A percentile compares a stretch with the other conserved stretches of the same genome.
Conservation (phyloP, 2,113 vertebrate genomes). For the Rhinichthys klamathensis region DNA sequence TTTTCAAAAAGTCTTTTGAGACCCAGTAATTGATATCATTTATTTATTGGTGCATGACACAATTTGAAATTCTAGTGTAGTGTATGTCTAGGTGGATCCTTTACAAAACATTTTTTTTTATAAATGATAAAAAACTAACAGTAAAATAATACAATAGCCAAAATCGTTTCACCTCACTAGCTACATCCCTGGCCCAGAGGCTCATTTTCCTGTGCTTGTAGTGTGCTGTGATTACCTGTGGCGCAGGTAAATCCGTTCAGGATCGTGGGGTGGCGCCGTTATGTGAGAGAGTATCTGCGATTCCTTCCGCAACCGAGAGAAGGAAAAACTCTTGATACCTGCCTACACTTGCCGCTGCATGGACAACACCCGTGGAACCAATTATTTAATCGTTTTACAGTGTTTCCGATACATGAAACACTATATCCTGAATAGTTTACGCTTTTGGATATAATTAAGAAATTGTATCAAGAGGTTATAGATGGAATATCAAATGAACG, state of each 20-base stretch:
- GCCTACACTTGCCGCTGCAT: constrained; percentile 69
- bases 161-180: not conserved
- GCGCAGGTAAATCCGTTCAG: constrained; percentile 29
- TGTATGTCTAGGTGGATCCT: not conserved
- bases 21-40: not conserved
- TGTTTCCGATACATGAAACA: not conserved
- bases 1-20: not conserved
- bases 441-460: not conserved
- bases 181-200: not conserved
- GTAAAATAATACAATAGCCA: not conserved
- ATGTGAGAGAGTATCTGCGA: constrained; percentile 62
- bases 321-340: constrained; percentile 65
- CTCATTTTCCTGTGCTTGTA: not conserved
- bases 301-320: constrained; percentile 44
- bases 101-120: not conserved
- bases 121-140: not conserved
- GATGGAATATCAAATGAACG: constrained; percentile 20
- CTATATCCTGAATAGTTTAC: not conserved
- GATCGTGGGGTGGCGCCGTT: constrained; percentile 29
- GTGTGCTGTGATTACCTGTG: constrained; percentile 36
- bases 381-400: not conserved
- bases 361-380: constrained; percentile 8
- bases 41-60: not conserved
- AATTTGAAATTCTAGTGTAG: not conserved
- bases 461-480: not conserved